A percentile compares a stretch with the other conserved stretches of the same genome.
Conservation (phyloP, 2,113 vertebrate species). For the Pongo pygmaeus region DNA sequence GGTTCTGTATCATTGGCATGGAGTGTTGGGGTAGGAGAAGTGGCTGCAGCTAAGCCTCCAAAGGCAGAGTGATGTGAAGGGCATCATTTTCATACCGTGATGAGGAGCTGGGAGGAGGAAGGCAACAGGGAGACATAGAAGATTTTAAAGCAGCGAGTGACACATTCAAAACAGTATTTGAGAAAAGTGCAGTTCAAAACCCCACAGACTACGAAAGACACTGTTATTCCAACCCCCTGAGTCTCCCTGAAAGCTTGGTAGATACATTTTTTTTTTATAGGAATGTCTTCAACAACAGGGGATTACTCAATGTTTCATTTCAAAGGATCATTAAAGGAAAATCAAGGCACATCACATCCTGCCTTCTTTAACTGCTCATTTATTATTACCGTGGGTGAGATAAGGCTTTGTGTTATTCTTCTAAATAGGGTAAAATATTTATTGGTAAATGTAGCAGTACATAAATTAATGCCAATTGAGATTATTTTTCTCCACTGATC, state of each 20-base stretch:
- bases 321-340: constrained; percentile 58
- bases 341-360: constrained; percentile 42
- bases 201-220: constrained; percentile 36
- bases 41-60: not conserved
- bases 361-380: constrained; percentile 78
- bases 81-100: not conserved
- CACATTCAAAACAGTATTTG: not conserved
- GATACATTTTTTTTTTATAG: not conserved
- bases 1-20: rapidly evolving
- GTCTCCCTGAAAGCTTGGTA: constrained; percentile 40
- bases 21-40: rapidly evolving
- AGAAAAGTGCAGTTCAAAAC: constrained; percentile 46
- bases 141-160: not conserved
- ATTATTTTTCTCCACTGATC: constrained; percentile 33
- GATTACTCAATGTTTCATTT: constrained; percentile 73
- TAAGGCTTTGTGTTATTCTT: constrained; percentile 69
- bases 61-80: not conserved
- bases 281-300: constrained; percentile 54
- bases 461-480: constrained; percentile 73
- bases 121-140: not conserved
- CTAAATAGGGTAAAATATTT: constrained; percentile 79
- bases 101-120: not conserved
- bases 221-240: constrained; percentile 32
- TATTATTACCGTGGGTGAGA: constrained; percentile 75
- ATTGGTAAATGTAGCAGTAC: constrained; percentile 57